phyloP scores from a whole-genome alignment of 2,113 vertebrate species.

The Marmota flaviventris region DNA sequence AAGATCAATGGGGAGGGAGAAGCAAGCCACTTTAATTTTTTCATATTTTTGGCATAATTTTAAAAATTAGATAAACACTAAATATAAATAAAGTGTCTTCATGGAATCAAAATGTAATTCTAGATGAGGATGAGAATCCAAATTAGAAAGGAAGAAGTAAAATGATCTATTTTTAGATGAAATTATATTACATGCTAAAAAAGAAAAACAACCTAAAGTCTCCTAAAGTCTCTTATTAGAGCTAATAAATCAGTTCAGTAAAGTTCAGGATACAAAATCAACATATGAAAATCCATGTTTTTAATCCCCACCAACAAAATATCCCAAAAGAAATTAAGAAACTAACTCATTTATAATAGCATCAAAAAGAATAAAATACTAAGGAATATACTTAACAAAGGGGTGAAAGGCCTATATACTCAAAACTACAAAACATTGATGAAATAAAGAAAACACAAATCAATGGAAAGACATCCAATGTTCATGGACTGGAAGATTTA shows the following conservation, averaged over 20 bases:
- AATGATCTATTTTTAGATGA: neutral
- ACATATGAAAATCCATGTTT: too few relatives aligned
- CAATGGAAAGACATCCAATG: too few relatives aligned
- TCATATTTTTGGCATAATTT: constrained; percentile 88
- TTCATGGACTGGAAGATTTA: too few relatives aligned
- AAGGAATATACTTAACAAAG: neutral
- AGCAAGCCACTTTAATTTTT: constrained; percentile 64
- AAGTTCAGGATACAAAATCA: neutral
- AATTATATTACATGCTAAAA: neutral
- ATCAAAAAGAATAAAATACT: neutral
- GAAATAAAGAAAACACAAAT: neutral
- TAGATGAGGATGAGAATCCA: constrained; percentile 69
- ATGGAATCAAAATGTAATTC: constrained; percentile 86
- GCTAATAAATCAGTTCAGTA: neutral
- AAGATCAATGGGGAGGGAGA: neutral
- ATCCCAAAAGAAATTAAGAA: neutral
- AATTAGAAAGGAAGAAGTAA: neutral
- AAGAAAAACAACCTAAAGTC: neutral
- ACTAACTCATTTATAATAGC: neutral
- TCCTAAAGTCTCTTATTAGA: neutral
- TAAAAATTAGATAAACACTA: constrained; percentile 87
- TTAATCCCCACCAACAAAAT: neutral
- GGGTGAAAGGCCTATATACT: neutral
- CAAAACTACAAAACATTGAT: neutral
- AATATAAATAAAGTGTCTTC: constrained; percentile 86